Base-by-base conservation (phyloP, 2,888 invertebrate genomes). In the Cheilosia grossa region DNA sequence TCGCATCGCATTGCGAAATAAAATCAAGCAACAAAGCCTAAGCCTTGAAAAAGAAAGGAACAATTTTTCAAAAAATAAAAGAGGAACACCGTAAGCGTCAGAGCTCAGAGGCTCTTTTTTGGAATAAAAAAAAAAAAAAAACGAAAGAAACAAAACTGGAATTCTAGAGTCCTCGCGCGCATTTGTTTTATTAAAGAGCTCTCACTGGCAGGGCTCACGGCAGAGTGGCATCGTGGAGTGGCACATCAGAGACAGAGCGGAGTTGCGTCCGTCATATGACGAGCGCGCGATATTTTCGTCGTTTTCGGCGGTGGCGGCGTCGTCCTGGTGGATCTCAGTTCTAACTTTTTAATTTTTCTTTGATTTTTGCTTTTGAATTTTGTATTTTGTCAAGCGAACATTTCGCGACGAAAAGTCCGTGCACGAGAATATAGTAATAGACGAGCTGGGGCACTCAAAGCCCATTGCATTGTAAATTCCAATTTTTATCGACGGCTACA, bases 271-370 rank as follows among this genome's bases (percentile, higher is more conserved):
- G 63, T 54, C 72, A 54, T 54, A 17, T n/a, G 54, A 54, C 51
- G 59, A 59, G 70, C 66, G 42, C 70, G 74, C 73, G 75, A 74
- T 70, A 79, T 80, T 74, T 79, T 56, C 69, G 56, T 64, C 54
- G 59, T 27, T 27, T 27, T 27, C 69, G 51, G 21, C 19, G 40
- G 72, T 56, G 40, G 58, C 44, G 56, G 61, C 74, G 66, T 70
- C 53, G 56, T 53, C 53, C 67, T 47, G 69, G 56, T 24, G 66
- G 61, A 85, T 85, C 67, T 72, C 85, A 66, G 69, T 79, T 85
- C 81, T 85, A 85, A 85, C 81, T 85, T 85, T 85, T 85, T 81
- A 85, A 85, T 85, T 85, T 72, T 85, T 81, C 85, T 85, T 85
- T 85, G 85, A 85, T 85, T 85, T 85, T 77, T 54, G 85, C 67